These are phyloP conservation scores for Caenorhabditis inopinata DNA, from an alignment of 1,140 invertebrate genomes.

Conservation along the genomic window DNA sequence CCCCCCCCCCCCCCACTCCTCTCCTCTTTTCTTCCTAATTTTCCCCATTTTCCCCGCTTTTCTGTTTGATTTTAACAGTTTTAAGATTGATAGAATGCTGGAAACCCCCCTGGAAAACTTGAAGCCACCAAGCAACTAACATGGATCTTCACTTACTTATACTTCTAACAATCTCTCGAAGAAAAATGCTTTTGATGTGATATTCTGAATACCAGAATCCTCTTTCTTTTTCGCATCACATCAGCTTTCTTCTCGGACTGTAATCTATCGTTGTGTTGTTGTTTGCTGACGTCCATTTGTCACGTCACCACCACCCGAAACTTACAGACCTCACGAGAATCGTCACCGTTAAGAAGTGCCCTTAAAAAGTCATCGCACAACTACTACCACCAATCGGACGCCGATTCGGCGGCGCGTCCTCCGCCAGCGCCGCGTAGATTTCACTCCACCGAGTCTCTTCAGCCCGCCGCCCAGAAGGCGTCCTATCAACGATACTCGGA, in stretches of 20 bases:
- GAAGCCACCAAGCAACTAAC: too few species aligned
- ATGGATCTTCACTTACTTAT: background rate
- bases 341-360: slow-evolving; percentile 23
- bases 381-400: slow-evolving; percentile 2
- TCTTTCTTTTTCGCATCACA: too few species aligned
- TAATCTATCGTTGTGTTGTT: background rate
- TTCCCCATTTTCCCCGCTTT: too few species aligned
- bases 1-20: too few species aligned
- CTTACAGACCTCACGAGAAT: slow-evolving; percentile 18
- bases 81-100: too few species aligned
- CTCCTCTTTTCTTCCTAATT: too few species aligned
- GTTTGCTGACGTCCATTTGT: background rate
- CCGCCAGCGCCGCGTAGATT: background rate
- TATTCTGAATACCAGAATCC: too few species aligned
- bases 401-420: background rate
- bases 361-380: slow-evolving; percentile 18
- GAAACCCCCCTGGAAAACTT: too few species aligned
- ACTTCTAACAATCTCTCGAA: background rate
- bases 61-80: too few species aligned
- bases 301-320: background rate
- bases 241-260: too few species aligned
- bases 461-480: background rate
- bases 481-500: slow-evolving; percentile 7
- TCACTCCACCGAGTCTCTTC: background rate
- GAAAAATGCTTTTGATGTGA: too few species aligned